Evolutionary conservation across 2,797 vertebrate species (phyloP).

Genomic region (Buphagus erythrorhynchus): DNA sequence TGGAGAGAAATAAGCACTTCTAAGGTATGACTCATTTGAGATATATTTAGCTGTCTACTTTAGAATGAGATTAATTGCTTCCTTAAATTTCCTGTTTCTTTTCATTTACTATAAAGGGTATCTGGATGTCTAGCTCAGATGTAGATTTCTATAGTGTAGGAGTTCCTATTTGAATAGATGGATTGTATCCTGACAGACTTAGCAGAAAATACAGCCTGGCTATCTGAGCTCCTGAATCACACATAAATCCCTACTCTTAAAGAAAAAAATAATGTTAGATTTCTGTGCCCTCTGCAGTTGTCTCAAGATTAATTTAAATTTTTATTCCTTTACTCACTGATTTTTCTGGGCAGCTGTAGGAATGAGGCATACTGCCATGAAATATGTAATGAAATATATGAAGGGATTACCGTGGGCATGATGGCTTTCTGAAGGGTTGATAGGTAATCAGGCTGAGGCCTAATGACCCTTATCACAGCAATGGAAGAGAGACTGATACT

Average conservation of each 20-base stretch:
- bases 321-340: neutral
- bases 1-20: neutral
- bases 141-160: neutral
- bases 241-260: neutral
- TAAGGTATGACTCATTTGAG: neutral
- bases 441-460: neutral
- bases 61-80: neutral
- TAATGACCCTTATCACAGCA: neutral
- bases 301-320: neutral
- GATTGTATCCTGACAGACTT: neutral
- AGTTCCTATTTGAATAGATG: neutral
- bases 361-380: neutral
- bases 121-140: neutral
- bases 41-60: neutral
- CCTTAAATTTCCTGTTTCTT: neutral
- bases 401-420: accelerated
- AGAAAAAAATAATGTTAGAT: neutral
- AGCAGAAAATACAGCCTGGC: neutral
- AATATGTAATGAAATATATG: neutral
- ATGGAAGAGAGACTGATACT: neutral
- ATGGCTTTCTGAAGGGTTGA: neutral
- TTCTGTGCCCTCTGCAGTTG: neutral
- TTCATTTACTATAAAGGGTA: neutral
- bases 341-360: neutral
- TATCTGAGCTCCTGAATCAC: neutral